phyloP scores from a whole-genome alignment of 2,113 vertebrate genomes.

The Lucifuga dentata region DNA sequence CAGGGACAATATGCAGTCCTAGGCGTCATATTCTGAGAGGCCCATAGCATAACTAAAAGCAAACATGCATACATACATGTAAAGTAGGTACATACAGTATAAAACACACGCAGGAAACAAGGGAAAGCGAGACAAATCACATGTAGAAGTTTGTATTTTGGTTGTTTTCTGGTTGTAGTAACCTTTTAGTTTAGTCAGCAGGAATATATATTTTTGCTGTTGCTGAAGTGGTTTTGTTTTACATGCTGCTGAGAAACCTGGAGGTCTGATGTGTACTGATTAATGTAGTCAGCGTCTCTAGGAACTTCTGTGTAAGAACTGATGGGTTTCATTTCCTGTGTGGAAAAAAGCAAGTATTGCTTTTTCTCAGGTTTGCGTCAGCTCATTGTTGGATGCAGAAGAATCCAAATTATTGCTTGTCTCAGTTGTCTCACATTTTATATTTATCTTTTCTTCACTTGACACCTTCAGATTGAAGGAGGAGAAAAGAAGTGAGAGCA shows the following conservation, averaged over 20 bases:
- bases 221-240: not conserved
- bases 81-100: no score
- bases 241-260: not conserved
- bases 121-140: no score
- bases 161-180: no score
- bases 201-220: not conserved
- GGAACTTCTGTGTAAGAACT: conserved; percentile 14
- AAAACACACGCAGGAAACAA: no score
- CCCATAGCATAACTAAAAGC: no score
- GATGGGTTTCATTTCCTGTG: conserved; percentile 35
- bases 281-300: conserved; percentile 14
- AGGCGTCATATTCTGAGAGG: no score
- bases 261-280: conserved; percentile 4
- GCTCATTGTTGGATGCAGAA: conserved; percentile 15
- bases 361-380: conserved; percentile 47
- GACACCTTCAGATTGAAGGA: conserved; percentile 28
- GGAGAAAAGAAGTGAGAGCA: not conserved
- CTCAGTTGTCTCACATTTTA: conserved; percentile 27
- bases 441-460: conserved; percentile 32
- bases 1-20: no score
- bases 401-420: conserved; percentile 40
- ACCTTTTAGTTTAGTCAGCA: not conserved
- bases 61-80: no score
- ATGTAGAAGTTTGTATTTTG: no score
- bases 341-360: conserved; percentile 32